Percentiles rank a stretch among this genome's conserved stretches.
Conservation (phyloP, 35 echinoderm and acorn worm species). For the Chiridota heheva region DNA sequence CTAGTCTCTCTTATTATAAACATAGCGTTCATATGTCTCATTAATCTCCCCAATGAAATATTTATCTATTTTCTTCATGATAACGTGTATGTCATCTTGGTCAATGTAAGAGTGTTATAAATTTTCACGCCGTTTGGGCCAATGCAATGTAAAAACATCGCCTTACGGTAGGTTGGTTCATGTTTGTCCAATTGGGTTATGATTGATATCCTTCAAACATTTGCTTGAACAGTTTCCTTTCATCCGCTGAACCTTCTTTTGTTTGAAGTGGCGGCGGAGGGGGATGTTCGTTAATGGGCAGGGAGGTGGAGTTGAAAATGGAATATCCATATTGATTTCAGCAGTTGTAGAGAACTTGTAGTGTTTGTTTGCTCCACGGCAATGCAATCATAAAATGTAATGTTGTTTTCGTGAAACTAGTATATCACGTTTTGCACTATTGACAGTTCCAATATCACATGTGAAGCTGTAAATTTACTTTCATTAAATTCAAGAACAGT, state of each 20-base stretch:
- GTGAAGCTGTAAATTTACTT: too few species aligned
- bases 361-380: too few species aligned
- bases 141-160: constrained; percentile 8
- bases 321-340: too few species aligned
- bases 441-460: too few species aligned
- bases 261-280: constrained; percentile 4
- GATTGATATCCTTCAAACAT: constrained; percentile 22
- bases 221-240: constrained; percentile 27
- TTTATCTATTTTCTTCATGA: constrained; percentile 28
- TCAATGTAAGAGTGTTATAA: constrained; percentile 34
- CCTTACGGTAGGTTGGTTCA: background rate
- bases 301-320: too few species aligned
- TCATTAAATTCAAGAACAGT: too few species aligned
- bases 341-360: too few species aligned
- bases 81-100: constrained; percentile 16
- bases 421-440: too few species aligned
- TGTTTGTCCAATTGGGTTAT: constrained; percentile 32
- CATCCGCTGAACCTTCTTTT: background rate
- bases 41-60: constrained; percentile 28
- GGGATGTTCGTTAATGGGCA: too few species aligned
- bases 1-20: constrained; percentile 44
- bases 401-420: too few species aligned
- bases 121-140: constrained; percentile 30
- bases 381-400: too few species aligned
- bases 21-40: constrained; percentile 28